These are phyloP conservation scores for Acanthurus lineatus DNA, from an alignment of 2,797 vertebrate genomes.

Conservation along the genomic window DNA sequence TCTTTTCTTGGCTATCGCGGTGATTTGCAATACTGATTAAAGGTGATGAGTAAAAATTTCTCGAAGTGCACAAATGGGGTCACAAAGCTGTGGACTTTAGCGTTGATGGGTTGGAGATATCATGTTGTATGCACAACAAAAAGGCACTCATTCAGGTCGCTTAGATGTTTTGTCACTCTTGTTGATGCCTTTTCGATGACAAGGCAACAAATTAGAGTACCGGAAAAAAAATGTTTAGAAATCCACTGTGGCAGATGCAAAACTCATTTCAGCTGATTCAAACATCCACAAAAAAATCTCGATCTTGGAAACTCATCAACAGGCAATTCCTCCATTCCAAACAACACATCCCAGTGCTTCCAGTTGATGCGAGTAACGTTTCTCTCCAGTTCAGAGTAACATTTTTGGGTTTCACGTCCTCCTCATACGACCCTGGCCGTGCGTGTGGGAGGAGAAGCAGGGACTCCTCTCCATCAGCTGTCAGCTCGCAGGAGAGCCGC, in stretches of 20 bases:
- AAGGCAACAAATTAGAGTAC: constrained; percentile 58
- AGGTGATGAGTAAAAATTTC: constrained; percentile 42
- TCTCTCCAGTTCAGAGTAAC: constrained; percentile 61
- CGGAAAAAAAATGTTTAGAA: constrained; percentile 28
- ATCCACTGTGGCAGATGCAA: constrained; percentile 36
- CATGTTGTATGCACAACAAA: constrained; percentile 62
- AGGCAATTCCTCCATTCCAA: constrained; percentile 20
- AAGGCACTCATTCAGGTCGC: constrained; percentile 84
- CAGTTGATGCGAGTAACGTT: constrained; percentile 37
- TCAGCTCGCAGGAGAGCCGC: constrained; percentile 72
- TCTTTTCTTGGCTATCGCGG: constrained; percentile 32
- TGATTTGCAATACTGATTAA: constrained; percentile 51
- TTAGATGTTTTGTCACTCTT: constrained; percentile 60
- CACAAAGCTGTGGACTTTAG: constrained; percentile 53
- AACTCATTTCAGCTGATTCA: constrained; percentile 35
- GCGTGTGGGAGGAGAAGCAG: constrained; percentile 71
- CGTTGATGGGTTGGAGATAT: constrained; percentile 38
- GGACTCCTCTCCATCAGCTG: constrained; percentile 84
- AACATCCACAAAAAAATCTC: constrained; percentile 18
- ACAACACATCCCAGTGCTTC: constrained; percentile 49
- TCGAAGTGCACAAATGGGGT: constrained; percentile 46
- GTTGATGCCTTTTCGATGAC: constrained; percentile 44
- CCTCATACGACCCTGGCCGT: constrained; percentile 53
- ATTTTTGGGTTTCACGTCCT: constrained; percentile 56
- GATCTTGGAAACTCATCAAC: constrained; percentile 48